These are phyloP conservation scores for Sapayoa aenigma DNA, from an alignment of 2,113 vertebrate genomes.

Conservation along the genomic window DNA sequence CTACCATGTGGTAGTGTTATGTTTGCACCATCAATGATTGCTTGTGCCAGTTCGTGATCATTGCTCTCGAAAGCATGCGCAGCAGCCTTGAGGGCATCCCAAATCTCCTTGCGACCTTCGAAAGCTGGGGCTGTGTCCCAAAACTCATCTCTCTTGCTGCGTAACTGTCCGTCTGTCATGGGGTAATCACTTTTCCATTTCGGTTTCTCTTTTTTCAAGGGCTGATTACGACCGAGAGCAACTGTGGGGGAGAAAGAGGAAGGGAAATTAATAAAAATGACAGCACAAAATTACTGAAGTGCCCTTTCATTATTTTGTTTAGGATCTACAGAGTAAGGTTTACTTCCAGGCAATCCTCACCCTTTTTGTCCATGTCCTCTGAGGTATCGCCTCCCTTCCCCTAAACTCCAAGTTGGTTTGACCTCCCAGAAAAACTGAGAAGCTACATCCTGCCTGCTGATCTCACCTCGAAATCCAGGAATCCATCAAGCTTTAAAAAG, in stretches of 20 bases:
- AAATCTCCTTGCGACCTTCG: constrained; percentile 96
- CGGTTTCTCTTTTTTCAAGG: constrained; percentile 94
- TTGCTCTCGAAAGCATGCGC: constrained; percentile 95
- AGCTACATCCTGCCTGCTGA: neutral
- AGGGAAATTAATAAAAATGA: neutral
- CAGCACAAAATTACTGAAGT: neutral
- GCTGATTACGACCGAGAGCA: constrained; percentile 94
- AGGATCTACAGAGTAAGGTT: neutral
- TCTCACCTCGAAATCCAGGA: neutral
- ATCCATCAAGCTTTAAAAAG: neutral
- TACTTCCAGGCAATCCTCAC: fast-evolving
- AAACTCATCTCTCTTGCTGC: constrained; percentile 97
- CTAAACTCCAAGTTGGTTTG: neutral
- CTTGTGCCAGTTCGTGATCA: constrained; percentile 95
- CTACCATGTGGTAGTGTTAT: constrained; percentile 96
- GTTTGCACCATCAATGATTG: constrained; percentile 96
- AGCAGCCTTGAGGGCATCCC: constrained; percentile 94
- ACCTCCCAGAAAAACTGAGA: neutral
- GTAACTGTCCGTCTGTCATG: constrained; percentile 96
- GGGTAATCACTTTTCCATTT: constrained; percentile 99
- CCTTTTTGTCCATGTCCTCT: neutral
- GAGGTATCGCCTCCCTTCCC: neutral
- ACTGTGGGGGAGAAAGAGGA: constrained; percentile 71
- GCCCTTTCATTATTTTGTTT: neutral
- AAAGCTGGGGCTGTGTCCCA: constrained; percentile 98